Evolutionary conservation across 2,113 vertebrate genomes (phyloP), one percentile per base, ranked within the genome.

Genomic region (Pteronura brasiliensis): DNA sequence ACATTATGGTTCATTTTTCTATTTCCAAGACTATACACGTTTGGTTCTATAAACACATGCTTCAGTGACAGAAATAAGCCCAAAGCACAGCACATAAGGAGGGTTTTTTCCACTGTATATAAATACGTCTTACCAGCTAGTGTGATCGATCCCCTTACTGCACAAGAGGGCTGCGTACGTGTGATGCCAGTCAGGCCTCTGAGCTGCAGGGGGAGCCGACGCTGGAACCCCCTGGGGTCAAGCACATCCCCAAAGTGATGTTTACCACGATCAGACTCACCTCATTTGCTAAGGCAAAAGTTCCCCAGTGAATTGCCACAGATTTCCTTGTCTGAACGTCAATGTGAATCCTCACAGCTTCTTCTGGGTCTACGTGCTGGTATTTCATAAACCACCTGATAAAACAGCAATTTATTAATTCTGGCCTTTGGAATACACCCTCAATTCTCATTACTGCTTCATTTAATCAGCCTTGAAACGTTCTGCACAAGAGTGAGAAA

Each of bases 281-380:
- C 99, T 99, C 99, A 83, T 99, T 99, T 80, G 99, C 99, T 83
- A 99, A 99, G 85, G 99, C 99, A 97, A 99, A 99, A 13, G 99
- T 99, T 85, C 99, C 99, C 99, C 99, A 99, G 14, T 99, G 99
- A 98, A 99, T 99, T 59, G 99, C 99, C 93, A 99, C 94, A 1
- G 99, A 99, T 93, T 99, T 99, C 98, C 99, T 99, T 76, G 99
- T 98, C 97, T 99, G 99, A 95, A 99, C 98, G 95, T 99, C 99
- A 36, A 99, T 99, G 96, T 99, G 99, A 97, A 99, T 99, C 98
- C 98, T 98, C 85, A 99, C 99, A 13, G 99, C 99, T 98, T 99
- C 99, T 93, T 99, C 99, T 95, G 99, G 99, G 97, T 99, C 99
- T 69, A 99, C 99, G 6, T 99, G 99, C 91, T 99, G 99, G 59